Base-by-base conservation (phyloP, 1,140 invertebrate species). In the Anoplophora glabripennis region DNA sequence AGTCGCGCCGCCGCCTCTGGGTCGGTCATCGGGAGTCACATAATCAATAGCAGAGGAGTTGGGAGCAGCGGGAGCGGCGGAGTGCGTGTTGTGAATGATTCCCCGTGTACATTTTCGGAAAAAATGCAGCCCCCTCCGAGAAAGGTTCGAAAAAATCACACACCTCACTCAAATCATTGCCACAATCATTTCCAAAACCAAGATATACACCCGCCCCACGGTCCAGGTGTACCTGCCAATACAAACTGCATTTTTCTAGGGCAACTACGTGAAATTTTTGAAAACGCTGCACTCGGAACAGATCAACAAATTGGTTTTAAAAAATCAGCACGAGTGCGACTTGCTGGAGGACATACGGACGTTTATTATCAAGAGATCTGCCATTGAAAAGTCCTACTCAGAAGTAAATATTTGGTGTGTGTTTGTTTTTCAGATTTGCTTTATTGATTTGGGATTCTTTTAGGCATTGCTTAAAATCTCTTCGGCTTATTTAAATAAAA, bases 291-390 rank as follows among this genome's bases (percentile, higher is more conserved):
- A 97, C 75, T 83, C 87, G 51, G 94, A 98, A 78, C 94, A 98
- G 78, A 83, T 94, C 47, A 85, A 90, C 5, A 95, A 95, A 78
- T 82, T 97, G 63, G 89, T 94, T 74, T 82, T 89, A 21, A 98
- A 98, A 78, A 95, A 96, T 77, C 94, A 96, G 76, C 93, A 96
- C 79, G 94, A 98, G 75, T 94, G 91, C 78, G 94, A 97, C 75
- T 80, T 97, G 57, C 79, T 97, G 44, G 94, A 97, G 79, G 94
- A 96, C 75, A 89, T 97, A 47, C 87, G 93, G 80, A 92, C 87
- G 71, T 98, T 94, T 76, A 90, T 89, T 37, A 87, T 96, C 71
- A 94, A 95, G 75, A 85, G 92, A 65, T 93, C 92, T 14, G 85
- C 90, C 15, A 91, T 97, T 64, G 94, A 98, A 76, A 96, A 94